Conservation (phyloP, 1,140 invertebrate genomes). For the Eumaeus atala region DNA sequence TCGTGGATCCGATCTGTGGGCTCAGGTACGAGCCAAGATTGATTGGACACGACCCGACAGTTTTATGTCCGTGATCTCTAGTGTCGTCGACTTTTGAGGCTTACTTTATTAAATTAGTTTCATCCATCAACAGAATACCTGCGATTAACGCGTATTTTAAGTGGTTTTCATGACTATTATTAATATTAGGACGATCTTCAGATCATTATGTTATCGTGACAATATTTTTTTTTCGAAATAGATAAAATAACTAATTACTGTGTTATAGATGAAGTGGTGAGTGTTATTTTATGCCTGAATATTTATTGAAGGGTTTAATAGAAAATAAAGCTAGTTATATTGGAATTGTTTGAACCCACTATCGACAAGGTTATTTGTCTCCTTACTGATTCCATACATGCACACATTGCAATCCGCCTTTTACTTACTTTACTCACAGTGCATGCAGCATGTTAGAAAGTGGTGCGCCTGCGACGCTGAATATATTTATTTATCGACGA, state of each 20-base stretch:
- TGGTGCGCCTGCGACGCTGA: too few relatives aligned
- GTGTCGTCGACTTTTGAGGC: conserved; percentile 58
- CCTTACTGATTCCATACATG: too few relatives aligned
- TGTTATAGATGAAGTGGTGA: neutral
- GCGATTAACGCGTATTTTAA: conserved; percentile 40
- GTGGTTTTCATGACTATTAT: conserved; percentile 12
- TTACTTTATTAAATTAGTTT: conserved; percentile 67
- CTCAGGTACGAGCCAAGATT: conserved; percentile 63
- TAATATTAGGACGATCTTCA: conserved; percentile 2
- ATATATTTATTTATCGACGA: too few relatives aligned
- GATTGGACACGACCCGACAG: conserved; percentile 61
- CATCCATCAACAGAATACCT: conserved; percentile 47
- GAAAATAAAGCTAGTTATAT: too few relatives aligned
- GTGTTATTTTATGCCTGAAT: neutral
- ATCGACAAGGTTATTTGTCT: too few relatives aligned
- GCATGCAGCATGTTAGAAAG: too few relatives aligned
- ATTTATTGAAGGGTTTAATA: neutral
- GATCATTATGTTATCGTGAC: neutral
- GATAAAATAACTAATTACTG: conserved; percentile 1
- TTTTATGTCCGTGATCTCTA: conserved; percentile 58
- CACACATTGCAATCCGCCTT: too few relatives aligned
- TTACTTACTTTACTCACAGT: too few relatives aligned
- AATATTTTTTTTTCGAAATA: neutral
- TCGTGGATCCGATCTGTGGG: conserved; percentile 56
- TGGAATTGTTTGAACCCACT: too few relatives aligned